Evolutionary conservation across 2,888 invertebrate species (phyloP), one percentile per base, ranked within the genome.

Genomic region (Hetaerina titia): DNA sequence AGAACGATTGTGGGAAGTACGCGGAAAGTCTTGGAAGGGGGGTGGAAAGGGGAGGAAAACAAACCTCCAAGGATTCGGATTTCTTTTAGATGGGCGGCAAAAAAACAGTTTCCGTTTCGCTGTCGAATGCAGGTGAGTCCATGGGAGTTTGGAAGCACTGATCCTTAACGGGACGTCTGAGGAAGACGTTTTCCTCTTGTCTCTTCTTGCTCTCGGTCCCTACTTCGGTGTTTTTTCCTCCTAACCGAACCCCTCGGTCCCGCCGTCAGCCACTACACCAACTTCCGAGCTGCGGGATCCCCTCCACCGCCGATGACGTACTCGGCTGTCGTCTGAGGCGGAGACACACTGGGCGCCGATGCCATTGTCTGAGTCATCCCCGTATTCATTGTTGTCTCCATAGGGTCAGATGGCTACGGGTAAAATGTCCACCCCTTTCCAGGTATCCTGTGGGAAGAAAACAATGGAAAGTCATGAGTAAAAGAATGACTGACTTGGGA

Each of bases 361-460:
- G 45, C 69, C 92, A 69, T 92, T 64, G 69, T 92, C 45, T 81
- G 90, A 9, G 13, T 22, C 89, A 56, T 89, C 57, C 45, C 58
- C 17, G 81, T 22, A 19, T 90, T 63, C 90, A 69, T 69, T 74
- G 74, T 92, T 69, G 92, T 92, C 69, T 69, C 90, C 17, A 17
- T 5, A 56, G 69, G 92, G 92, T 90, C 90, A 90, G 64, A 90
- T 64, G 64, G 63, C 90, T 17, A 5, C 31, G 58, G 13, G n/a
- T n/a, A 57, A 19, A 22, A 57, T 13, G 13, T 13, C 56, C 15
- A 57, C 17, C 58, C 57, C 31, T 45, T 19, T 63, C 7, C 64
- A 5, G 64, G 22, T 19, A 22, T 31, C 90, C 90, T 64, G 64
- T 9, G 56, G 64, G 64, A 90, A 90, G 56, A 92, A 81, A 69